Percentiles rank a stretch among this genome's conserved stretches.
phyloP scores from a whole-genome alignment of 2,888 invertebrate species.

The Synanthedon andrenaeformis region DNA sequence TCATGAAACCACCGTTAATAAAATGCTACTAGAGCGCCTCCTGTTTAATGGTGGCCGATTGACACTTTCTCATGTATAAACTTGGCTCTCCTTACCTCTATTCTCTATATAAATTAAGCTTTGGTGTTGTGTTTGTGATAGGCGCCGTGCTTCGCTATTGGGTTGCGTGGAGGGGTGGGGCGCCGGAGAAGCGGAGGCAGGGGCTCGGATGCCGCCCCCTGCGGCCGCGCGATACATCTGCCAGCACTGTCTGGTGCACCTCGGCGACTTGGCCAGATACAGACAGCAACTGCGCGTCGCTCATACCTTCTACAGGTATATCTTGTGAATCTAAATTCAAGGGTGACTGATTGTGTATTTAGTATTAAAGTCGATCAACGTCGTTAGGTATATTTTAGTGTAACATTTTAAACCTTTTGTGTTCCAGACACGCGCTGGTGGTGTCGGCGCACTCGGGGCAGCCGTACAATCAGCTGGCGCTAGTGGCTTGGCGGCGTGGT shows the following conservation, averaged over 20 bases:
- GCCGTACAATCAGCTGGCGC: conserved; percentile 89
- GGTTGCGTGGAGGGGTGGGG: conserved; percentile 59
- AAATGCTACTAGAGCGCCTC: too few species aligned
- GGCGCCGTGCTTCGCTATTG: conserved; percentile 53
- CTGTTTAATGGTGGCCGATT: too few species aligned
- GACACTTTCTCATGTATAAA: too few species aligned
- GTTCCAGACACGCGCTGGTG: conserved; percentile 76
- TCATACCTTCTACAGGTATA: conserved; percentile 82
- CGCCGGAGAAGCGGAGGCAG: conserved; percentile 22
- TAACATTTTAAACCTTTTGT: not conserved
- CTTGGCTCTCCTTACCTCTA: too few species aligned
- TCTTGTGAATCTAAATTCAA: conserved; percentile 6
- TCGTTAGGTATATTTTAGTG: not conserved
- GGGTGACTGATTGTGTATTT: too few species aligned
- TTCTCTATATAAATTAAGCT: too few species aligned
- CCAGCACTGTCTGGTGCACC: conserved; percentile 89
- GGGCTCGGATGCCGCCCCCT: conserved; percentile 62
- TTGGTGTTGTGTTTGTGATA: conserved; percentile 7
- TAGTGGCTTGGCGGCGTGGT: conserved; percentile 84
- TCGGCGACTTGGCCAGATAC: conserved; percentile 89
- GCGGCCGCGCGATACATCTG: conserved; percentile 86
- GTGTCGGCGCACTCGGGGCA: conserved; percentile 84
- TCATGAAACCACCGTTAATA: too few species aligned
- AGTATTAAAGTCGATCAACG: too few species aligned
- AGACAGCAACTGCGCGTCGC: conserved; percentile 84